Evolutionary conservation across 1,140 invertebrate species (phyloP).

Genomic region (Eulimnadia texana): DNA sequence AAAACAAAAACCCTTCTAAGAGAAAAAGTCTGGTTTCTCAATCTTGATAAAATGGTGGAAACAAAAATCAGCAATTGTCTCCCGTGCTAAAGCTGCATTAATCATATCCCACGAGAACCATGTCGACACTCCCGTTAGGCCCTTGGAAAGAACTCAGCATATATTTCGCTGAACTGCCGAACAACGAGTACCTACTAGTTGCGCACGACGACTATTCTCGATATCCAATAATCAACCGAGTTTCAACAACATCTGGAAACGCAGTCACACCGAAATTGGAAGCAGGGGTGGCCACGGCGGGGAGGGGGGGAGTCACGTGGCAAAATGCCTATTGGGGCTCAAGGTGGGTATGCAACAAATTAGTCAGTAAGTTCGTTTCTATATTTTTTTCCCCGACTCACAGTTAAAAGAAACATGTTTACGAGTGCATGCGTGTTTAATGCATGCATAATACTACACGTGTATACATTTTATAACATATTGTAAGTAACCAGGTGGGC

Average conservation of each 20-base stretch:
- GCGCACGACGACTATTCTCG: constrained; percentile 24
- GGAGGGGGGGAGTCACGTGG: no score
- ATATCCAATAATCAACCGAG: constrained; percentile 23
- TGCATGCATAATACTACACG: no score
- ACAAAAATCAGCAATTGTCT: constrained; percentile 21
- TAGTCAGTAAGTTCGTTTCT: no score
- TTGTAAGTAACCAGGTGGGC: no score
- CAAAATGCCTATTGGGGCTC: no score
- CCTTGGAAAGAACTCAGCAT: constrained; percentile 22
- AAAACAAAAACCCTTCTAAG: not conserved
- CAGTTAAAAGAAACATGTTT: no score
- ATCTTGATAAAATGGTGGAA: constrained; percentile 24
- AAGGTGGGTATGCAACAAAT: no score
- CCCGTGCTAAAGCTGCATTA: constrained; percentile 20
- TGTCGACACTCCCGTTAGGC: constrained; percentile 19
- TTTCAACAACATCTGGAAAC: constrained; percentile 17
- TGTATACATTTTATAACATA: no score
- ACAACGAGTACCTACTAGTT: constrained; percentile 21
- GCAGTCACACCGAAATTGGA: constrained; percentile 9
- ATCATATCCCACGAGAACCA: constrained; percentile 20
- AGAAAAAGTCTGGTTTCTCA: constrained; percentile 19
- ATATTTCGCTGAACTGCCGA: constrained; percentile 25
- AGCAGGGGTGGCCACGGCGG: no score
- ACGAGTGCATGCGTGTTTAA: no score
- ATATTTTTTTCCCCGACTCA: no score